These are phyloP conservation scores for Pluvianellus socialis DNA, from an alignment of 2,113 vertebrate genomes.

Conservation along the genomic window DNA sequence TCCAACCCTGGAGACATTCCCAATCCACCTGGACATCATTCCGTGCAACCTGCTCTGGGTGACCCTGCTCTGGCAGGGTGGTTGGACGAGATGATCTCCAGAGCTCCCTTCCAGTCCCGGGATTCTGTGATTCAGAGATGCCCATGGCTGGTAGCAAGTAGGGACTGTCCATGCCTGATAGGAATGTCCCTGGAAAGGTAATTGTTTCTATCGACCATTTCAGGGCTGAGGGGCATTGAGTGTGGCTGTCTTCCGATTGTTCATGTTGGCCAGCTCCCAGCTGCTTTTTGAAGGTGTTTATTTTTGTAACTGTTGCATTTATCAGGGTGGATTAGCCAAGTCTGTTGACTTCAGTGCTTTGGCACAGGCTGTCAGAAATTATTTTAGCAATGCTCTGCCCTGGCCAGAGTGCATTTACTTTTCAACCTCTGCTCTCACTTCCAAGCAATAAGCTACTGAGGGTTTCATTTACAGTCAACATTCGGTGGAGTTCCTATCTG, in stretches of 20 bases:
- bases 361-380: slow-evolving; percentile 68
- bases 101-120: too few species aligned
- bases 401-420: slow-evolving; percentile 73
- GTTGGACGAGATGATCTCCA: too few species aligned
- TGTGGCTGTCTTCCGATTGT: slow-evolving; percentile 3
- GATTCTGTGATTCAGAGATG: background rate
- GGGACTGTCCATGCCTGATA: background rate
- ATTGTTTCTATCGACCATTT: background rate
- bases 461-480: slow-evolving; percentile 72
- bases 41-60: too few species aligned
- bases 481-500: slow-evolving; percentile 44
- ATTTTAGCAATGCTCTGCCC: slow-evolving; percentile 67
- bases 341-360: slow-evolving; percentile 74
- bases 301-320: slow-evolving; percentile 73
- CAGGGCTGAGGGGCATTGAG: background rate
- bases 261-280: slow-evolving; percentile 25
- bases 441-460: slow-evolving; percentile 68
- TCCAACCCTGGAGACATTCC: too few species aligned
- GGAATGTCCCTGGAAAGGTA: background rate
- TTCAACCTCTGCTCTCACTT: slow-evolving; percentile 66
- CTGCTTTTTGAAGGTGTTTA: slow-evolving; percentile 63
- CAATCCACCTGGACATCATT: too few species aligned
- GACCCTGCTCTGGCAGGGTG: too few species aligned
- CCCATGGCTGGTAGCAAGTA: background rate
- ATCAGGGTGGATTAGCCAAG: slow-evolving; percentile 60